A percentile compares a stretch with the other conserved stretches of the same genome.
Evolutionary conservation across 2,888 invertebrate species (phyloP).

Genomic region (Onchidella celtica): DNA sequence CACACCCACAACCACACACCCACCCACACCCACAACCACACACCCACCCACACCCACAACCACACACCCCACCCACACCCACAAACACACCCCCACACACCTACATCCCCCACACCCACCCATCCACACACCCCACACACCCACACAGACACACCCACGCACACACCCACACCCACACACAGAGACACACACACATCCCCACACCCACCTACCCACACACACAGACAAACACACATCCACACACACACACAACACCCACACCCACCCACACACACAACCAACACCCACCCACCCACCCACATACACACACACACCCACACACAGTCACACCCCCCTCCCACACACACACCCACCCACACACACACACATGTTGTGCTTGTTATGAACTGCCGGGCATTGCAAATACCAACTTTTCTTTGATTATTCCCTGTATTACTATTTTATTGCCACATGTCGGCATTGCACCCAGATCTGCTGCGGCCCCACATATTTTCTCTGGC

Average conservation of each 20-base stretch:
- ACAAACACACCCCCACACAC: not conserved
- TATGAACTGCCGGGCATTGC: too few relatives aligned
- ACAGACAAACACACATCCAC: conserved; percentile 19
- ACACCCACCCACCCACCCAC: not conserved
- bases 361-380: not conserved
- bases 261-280: not conserved
- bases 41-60: conserved; percentile 17
- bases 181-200: not conserved
- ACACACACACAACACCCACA: conserved; percentile 34
- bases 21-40: conserved; percentile 20
- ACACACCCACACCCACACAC: not conserved
- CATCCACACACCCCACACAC: conserved; percentile 22
- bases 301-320: not conserved
- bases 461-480: too few relatives aligned
- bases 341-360: not conserved
- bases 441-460: too few relatives aligned
- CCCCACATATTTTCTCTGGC: too few relatives aligned
- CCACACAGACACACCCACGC: conserved; percentile 15
- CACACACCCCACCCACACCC: not conserved
- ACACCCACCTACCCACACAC: not conserved
- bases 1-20: not conserved
- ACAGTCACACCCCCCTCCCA: not conserved
- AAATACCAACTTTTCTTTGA: too few relatives aligned
- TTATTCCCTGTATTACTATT: too few relatives aligned
- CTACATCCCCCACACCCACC: conserved; percentile 4